Base-by-base conservation (phyloP, 1,140 invertebrate genomes). In the Drosophila athabasca region DNA sequence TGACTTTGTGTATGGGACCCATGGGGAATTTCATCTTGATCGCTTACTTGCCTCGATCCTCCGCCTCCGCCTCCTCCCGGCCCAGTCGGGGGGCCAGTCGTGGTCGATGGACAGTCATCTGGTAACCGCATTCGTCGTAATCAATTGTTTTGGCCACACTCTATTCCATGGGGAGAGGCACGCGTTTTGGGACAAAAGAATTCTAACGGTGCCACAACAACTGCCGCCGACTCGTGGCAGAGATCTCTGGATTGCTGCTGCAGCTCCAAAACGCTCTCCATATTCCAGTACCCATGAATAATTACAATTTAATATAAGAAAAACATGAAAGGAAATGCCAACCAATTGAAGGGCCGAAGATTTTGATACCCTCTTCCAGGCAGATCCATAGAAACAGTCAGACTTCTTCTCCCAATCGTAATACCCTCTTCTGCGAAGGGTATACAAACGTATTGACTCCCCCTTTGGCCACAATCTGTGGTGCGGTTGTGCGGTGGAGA, bases 91-190 rank as follows among this genome's bases (percentile, higher is more conserved):
- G 66, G 77, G 67, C 67, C 31, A 35, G 31, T 66, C 58, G 48
- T 53, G 59, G 50, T 24, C 61, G 55, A 39, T 41, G 39, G 39
- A 71, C 17, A 85, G 67, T 81, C 76, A 85, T 65, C 69, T 66
- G 73, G 61, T 88, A 88, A 89, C 79, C 83, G 83, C 79, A 88
- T 88, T 83, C 83, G 80, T 61, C 83, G 83, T 77, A 88, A 88
- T 88, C 83, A 88, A 88, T 88, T 88, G 81, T 85, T 67, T 45
- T 9, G 57, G 79, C 83, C 76, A 78, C 76, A 70, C 58, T 66
- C 60, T 48, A 64, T 60, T 69, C 74, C 75, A 51, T 24, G 41
- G 80, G 52, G 68, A 64, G 29, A 61, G 71, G 80, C 80, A 84
- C 81, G 67, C 54, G 71, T 62, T 52, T 49, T 60, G 57, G 9